Percentiles rank a stretch among this genome's conserved stretches.
phyloP scores from a whole-genome alignment of 2,888 invertebrate species.

The Phyllotreta cruciferae region DNA sequence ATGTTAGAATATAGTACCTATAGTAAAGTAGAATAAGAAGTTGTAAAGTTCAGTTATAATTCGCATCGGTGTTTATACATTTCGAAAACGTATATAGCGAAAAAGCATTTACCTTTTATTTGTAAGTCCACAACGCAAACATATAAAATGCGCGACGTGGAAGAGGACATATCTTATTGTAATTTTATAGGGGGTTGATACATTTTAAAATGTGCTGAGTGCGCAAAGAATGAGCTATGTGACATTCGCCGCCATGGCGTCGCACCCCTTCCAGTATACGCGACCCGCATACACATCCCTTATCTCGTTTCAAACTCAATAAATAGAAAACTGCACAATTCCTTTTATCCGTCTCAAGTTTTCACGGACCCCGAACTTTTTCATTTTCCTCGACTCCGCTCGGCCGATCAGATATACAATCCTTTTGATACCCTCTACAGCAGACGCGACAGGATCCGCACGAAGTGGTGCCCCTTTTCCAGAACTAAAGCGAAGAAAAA shows the following conservation, averaged over 20 bases:
- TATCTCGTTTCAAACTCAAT: constrained; percentile 58
- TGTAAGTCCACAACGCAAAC: constrained; percentile 43
- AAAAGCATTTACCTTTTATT: constrained; percentile 41
- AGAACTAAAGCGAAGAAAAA: constrained; percentile 28
- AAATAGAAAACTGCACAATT: constrained; percentile 59
- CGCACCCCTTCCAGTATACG: constrained; percentile 58
- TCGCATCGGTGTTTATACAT: constrained; percentile 22
- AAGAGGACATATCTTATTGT: constrained; percentile 59
- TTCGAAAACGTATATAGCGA: constrained; percentile 19
- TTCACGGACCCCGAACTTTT: constrained; percentile 53
- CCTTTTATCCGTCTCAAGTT: constrained; percentile 56
- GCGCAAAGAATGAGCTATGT: constrained; percentile 62
- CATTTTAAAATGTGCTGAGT: constrained; percentile 63
- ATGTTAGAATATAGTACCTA: background rate
- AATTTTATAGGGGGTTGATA: constrained; percentile 62
- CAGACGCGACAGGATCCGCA: constrained; percentile 38
- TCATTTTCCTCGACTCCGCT: constrained; percentile 54
- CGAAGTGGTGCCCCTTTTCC: constrained; percentile 31
- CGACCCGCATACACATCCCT: constrained; percentile 59
- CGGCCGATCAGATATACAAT: constrained; percentile 51
- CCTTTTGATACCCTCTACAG: constrained; percentile 39
- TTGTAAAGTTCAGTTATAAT: constrained; percentile 17
- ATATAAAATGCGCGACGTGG: constrained; percentile 47
- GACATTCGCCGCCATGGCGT: constrained; percentile 61
- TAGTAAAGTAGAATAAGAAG: constrained; percentile 9